Evolutionary conservation across 2,888 invertebrate species (phyloP).

Genomic region (Actias luna): DNA sequence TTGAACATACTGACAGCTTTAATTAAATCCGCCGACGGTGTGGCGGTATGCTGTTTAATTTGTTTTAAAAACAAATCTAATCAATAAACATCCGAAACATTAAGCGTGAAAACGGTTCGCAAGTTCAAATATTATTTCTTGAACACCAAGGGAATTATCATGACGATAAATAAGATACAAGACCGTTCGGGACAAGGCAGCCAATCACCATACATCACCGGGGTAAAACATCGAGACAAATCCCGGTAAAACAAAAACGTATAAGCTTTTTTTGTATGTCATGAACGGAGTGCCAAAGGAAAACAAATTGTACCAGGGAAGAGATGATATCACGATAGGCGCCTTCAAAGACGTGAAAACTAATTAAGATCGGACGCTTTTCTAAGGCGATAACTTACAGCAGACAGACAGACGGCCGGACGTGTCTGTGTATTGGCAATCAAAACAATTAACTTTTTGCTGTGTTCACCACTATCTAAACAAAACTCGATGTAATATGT

Average conservation of each 20-base stretch:
- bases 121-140: conserved; percentile 73
- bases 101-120: conserved; percentile 52
- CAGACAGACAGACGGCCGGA: conserved; percentile 69
- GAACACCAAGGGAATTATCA: conserved; percentile 71
- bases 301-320: conserved; percentile 80
- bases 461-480: conserved; percentile 62
- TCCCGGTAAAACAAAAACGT: conserved; percentile 72
- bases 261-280: conserved; percentile 57
- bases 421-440: conserved; percentile 76
- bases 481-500: conserved; percentile 45
- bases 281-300: conserved; percentile 72
- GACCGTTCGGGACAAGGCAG: conserved; percentile 69
- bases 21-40: conserved; percentile 66
- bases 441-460: conserved; percentile 81
- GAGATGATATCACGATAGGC: conserved; percentile 77
- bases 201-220: conserved; percentile 81
- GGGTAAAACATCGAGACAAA: conserved; percentile 70
- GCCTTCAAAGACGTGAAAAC: conserved; percentile 80
- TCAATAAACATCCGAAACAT: conserved; percentile 69
- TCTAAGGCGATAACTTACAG: conserved; percentile 76
- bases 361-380: conserved; percentile 81
- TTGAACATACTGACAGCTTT: conserved; percentile 55
- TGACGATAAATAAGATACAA: conserved; percentile 78
- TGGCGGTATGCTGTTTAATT: conserved; percentile 51
- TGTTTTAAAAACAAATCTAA: conserved; percentile 67